Evolutionary conservation across 2,797 vertebrate genomes (phyloP), one percentile per base, ranked within the genome.

Genomic region (Ptychobarbus kaznakovi): DNA sequence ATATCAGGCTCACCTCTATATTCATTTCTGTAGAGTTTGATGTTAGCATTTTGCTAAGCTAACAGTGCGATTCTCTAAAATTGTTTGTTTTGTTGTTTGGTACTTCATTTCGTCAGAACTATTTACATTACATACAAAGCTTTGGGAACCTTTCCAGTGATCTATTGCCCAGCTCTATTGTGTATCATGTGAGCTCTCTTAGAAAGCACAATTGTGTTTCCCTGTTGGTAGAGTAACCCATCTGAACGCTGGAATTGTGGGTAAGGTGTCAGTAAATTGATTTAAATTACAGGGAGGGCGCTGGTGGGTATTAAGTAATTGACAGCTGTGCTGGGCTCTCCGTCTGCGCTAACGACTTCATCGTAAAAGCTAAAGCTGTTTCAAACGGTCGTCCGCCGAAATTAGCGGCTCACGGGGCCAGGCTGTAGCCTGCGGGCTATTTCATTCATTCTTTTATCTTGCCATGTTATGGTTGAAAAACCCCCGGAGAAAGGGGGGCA

Each of bases 291-390:
- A 77, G 80, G 20, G 79, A 56, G 79, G 73, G 58, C 3, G 25
- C 85, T 77, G 40, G 46, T 77, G 49, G 80, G 38, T 80, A 85
- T 85, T 85, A 80, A 80, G 84, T 80, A 80, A 80, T 85, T 85
- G 84, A 85, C 69, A 85, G 84, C 69, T 85, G 77, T 65, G 76
- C 53, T 74, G 44, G 56, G 56, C 77, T 80, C 69, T 74, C 42
- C 2, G 68, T 28, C 77, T 85, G 56, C 5, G 7, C 56, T 80
- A 80, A 85, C 68, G 77, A 65, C 77, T 80, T 80, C 69, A 85
- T 80, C 77, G 76, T 85, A 74, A 80, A 80, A 80, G 76, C 77
- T 73, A 80, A 80, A 85, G 56, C 56, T 44, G 53, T 73, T 85
- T 80, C 58, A 61, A 80, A 61, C 28, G 22, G 56, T 66, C 56